phyloP scores from a whole-genome alignment of 2,888 invertebrate genomes.

The Girardia tigrina region DNA sequence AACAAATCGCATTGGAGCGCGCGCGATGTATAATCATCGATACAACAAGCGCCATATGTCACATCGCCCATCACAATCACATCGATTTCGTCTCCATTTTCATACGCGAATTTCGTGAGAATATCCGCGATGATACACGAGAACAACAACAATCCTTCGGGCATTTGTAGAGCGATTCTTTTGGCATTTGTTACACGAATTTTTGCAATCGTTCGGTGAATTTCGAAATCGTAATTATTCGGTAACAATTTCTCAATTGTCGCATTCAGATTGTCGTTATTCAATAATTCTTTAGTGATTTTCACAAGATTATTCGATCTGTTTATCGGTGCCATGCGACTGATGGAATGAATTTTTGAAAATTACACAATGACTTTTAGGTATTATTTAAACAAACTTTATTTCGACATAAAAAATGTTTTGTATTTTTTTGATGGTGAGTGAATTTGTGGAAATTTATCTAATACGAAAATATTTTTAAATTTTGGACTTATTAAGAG shows the following conservation, averaged over 20 bases:
- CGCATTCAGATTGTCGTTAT: constrained; percentile 26
- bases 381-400: no score
- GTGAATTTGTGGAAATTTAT: no score
- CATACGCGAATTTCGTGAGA: constrained; percentile 56
- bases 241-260: constrained; percentile 31
- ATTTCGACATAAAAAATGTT: no score
- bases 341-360: no score
- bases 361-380: no score
- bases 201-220: constrained; percentile 92
- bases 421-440: no score
- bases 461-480: no score
- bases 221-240: constrained; percentile 91
- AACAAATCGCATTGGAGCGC: constrained; percentile 75
- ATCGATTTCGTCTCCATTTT: constrained; percentile 67
- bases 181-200: constrained; percentile 68
- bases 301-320: no score
- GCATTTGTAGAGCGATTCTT: constrained; percentile 84
- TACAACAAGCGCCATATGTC: constrained; percentile 95
- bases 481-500: no score
- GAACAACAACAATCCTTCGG: constrained; percentile 80
- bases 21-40: constrained; percentile 84
- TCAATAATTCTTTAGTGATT: no score
- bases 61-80: constrained; percentile 95
- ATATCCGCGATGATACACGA: constrained; percentile 83
- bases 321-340: no score